A percentile compares a stretch with the other conserved stretches of the same genome.
Conservation (phyloP, 2,888 invertebrate genomes). For the Aspidiotus rigidus region DNA sequence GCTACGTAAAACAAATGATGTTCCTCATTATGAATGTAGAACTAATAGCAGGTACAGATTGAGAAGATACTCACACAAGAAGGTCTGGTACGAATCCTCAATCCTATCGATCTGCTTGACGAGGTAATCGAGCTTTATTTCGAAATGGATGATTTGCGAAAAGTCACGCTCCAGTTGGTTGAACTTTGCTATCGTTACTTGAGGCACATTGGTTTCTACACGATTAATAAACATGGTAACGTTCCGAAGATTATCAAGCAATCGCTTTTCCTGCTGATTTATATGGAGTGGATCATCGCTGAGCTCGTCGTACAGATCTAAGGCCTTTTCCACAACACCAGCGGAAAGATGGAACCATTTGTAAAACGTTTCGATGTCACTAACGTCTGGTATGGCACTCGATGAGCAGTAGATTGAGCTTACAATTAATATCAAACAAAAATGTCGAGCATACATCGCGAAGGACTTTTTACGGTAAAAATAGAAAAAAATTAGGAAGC, state of each 20-base stretch:
- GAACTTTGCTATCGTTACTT: conserved; percentile 19
- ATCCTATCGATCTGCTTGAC: conserved; percentile 11
- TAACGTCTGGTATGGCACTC: not conserved
- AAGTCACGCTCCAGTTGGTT: conserved; percentile 25
- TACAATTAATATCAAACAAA: not conserved
- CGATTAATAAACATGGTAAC: conserved; percentile 8
- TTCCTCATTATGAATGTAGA: not conserved
- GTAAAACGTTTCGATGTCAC: not conserved
- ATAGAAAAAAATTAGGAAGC: too few relatives aligned
- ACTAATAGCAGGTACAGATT: not conserved
- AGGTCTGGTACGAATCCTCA: conserved; percentile 14
- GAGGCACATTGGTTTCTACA: conserved; percentile 17
- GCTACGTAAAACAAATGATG: conserved; percentile 2
- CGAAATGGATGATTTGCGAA: conserved; percentile 25
- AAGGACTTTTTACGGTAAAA: too few relatives aligned
- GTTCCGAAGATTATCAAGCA: conserved; percentile 6
- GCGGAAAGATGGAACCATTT: not conserved
- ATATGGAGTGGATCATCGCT: not conserved
- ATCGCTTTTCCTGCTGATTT: conserved; percentile 6
- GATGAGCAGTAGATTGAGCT: not conserved
- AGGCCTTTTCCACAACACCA: not conserved
- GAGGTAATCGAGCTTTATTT: conserved; percentile 23
- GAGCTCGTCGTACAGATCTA: conserved; percentile 6
- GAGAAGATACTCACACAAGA: conserved; percentile 12
- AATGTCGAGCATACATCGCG: not conserved